These are phyloP conservation scores for Rhinogobio ventralis DNA, from an alignment of 2,797 vertebrate species.

Conservation along the genomic window DNA sequence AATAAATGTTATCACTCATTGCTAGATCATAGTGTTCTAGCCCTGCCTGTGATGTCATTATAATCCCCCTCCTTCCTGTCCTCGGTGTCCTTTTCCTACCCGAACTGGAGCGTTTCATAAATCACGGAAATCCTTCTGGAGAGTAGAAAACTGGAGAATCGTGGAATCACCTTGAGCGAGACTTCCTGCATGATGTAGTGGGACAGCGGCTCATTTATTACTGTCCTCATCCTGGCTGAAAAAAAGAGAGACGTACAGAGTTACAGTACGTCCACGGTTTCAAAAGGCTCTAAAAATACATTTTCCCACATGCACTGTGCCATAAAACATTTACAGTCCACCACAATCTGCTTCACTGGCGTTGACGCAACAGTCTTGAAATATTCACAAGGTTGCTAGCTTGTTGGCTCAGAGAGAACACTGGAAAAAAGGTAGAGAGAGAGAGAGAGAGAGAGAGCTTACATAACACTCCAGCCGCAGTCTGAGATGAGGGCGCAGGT, in stretches of 20 bases:
- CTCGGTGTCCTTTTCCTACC: slow-evolving; percentile 48
- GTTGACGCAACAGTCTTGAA: slow-evolving; percentile 69
- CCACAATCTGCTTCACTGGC: slow-evolving; percentile 75
- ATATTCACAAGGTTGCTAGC: slow-evolving; percentile 63
- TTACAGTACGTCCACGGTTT: slow-evolving; percentile 51
- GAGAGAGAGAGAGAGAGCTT: slow-evolving; percentile 59
- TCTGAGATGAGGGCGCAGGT: slow-evolving; percentile 61
- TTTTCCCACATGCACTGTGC: slow-evolving; percentile 82
- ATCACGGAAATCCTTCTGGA: slow-evolving; percentile 51
- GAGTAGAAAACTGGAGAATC: slow-evolving; percentile 50
- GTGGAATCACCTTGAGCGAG: slow-evolving; percentile 60
- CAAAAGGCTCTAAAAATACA: slow-evolving; percentile 77
- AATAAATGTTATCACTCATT: background rate
- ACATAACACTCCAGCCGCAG: slow-evolving; percentile 72
- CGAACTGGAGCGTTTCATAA: slow-evolving; percentile 50
- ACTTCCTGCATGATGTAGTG: slow-evolving; percentile 36
- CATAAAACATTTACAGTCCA: slow-evolving; percentile 84
- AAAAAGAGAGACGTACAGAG: background rate
- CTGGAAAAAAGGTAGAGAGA: slow-evolving; percentile 9
- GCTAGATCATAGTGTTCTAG: background rate
- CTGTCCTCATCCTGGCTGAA: slow-evolving; percentile 6
- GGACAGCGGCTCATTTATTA: slow-evolving; percentile 44
- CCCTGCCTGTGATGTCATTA: slow-evolving; percentile 26
- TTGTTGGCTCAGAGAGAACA: slow-evolving; percentile 44
- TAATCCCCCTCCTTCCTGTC: slow-evolving; percentile 27